Percentiles rank a stretch among this genome's conserved stretches.
Evolutionary conservation across 2,113 vertebrate species (phyloP).

Genomic region (Podiceps cristatus): DNA sequence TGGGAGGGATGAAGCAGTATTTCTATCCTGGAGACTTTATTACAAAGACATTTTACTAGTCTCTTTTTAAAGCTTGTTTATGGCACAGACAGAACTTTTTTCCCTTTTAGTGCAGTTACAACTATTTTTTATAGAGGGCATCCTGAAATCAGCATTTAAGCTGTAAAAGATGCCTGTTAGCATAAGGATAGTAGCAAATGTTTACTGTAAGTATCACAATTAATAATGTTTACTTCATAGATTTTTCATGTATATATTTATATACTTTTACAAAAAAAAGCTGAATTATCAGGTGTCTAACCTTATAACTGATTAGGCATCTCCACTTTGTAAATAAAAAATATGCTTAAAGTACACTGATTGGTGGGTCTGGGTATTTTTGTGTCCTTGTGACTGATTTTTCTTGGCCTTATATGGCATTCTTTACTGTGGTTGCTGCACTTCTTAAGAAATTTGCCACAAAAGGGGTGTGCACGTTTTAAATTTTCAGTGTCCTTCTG

Average conservation of each 20-base stretch:
- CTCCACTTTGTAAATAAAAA: slow-evolving; percentile 82
- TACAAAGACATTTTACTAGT: slow-evolving; percentile 32
- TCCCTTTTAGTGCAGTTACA: slow-evolving; percentile 67
- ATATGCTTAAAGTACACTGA: slow-evolving; percentile 49
- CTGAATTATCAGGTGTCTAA: slow-evolving; percentile 67
- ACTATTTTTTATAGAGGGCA: slow-evolving; percentile 76
- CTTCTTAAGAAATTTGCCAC: neutral
- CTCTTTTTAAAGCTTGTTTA: slow-evolving; percentile 76
- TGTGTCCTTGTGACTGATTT: slow-evolving; percentile 1
- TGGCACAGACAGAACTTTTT: slow-evolving; percentile 68
- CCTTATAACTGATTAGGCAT: slow-evolving; percentile 66
- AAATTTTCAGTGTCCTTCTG: neutral
- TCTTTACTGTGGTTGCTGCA: neutral
- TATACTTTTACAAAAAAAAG: slow-evolving; percentile 77
- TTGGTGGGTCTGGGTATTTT: neutral
- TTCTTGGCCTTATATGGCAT: neutral
- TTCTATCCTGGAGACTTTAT: slow-evolving; percentile 64
- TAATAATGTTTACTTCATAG: slow-evolving; percentile 79
- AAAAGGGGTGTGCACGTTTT: neutral
- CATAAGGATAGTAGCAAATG: slow-evolving; percentile 64
- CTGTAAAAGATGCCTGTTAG: slow-evolving; percentile 70
- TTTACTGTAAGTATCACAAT: slow-evolving; percentile 74
- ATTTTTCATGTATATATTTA: slow-evolving; percentile 82
- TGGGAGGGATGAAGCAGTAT: slow-evolving; percentile 52
- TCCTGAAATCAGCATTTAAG: slow-evolving; percentile 78